Evolutionary conservation across 2,888 invertebrate genomes (phyloP).

Genomic region (Polyommatus icarus): DNA sequence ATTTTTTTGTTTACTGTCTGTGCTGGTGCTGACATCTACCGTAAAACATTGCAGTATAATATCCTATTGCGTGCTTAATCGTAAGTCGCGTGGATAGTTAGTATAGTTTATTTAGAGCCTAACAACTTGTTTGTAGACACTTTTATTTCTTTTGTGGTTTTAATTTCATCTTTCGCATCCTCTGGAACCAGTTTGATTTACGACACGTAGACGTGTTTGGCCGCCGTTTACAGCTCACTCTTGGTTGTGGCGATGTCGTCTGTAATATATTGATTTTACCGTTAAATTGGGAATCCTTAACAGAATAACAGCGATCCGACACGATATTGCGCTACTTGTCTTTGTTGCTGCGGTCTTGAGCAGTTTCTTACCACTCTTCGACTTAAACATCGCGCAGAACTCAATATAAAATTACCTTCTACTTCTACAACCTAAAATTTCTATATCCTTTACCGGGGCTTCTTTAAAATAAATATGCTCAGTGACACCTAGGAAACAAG

Average conservation of each 20-base stretch:
- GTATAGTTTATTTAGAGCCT: neutral
- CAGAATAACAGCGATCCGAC: no score
- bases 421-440: no score
- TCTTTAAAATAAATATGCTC: no score
- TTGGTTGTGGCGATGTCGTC: neutral
- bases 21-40: no score
- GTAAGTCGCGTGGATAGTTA: constrained; percentile 6
- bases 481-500: no score
- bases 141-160: constrained; percentile 15
- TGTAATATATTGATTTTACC: neutral
- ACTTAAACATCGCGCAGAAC: no score
- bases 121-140: constrained; percentile 20
- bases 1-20: neutral
- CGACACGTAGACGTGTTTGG: constrained; percentile 20
- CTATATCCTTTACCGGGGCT: no score
- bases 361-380: no score
- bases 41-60: no score
- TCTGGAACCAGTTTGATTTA: constrained; percentile 29
- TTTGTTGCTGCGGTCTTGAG: no score
- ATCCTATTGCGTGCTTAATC: neutral
- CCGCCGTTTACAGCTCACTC: constrained; percentile 15
- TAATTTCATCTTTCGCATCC: constrained; percentile 27
- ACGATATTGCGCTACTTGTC: no score
- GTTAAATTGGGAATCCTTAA: constrained; percentile 3
- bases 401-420: no score